These are phyloP conservation scores for Agapostemon virescens DNA, from an alignment of 2,888 invertebrate species.

Conservation along the genomic window DNA sequence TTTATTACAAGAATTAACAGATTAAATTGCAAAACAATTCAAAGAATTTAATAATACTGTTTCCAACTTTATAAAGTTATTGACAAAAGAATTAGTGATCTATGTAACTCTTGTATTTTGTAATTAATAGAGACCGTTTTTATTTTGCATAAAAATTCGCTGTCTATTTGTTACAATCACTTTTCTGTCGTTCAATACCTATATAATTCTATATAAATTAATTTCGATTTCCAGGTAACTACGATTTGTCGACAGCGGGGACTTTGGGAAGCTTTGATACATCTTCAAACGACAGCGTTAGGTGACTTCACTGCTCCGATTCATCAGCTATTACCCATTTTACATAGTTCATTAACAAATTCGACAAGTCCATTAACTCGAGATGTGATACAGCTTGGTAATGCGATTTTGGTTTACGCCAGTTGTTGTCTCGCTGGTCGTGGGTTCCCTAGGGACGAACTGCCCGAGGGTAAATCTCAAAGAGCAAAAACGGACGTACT, in stretches of 20 bases:
- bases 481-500: conserved; percentile 89
- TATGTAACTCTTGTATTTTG: no score
- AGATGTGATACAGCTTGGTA: conserved; percentile 84
- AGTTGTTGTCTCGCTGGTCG: conserved; percentile 93
- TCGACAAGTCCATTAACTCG: conserved; percentile 64
- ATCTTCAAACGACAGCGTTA: conserved; percentile 87
- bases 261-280: conserved; percentile 85
- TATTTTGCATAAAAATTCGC: conserved; percentile 1
- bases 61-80: no score
- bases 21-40: neutral
- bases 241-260: conserved; percentile 84
- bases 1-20: neutral
- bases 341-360: conserved; percentile 79
- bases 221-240: conserved; percentile 78
- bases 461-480: conserved; percentile 84
- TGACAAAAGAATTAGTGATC: no score
- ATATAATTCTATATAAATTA: neutral
- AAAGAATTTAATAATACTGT: neutral
- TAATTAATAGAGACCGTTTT: no score
- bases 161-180: conserved; percentile 9
- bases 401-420: conserved; percentile 91
- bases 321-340: conserved; percentile 83
- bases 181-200: neutral
- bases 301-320: conserved; percentile 87
- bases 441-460: conserved; percentile 87